phyloP scores from a whole-genome alignment of 2,797 vertebrate genomes.

The Paramormyrops hopkinsi region DNA sequence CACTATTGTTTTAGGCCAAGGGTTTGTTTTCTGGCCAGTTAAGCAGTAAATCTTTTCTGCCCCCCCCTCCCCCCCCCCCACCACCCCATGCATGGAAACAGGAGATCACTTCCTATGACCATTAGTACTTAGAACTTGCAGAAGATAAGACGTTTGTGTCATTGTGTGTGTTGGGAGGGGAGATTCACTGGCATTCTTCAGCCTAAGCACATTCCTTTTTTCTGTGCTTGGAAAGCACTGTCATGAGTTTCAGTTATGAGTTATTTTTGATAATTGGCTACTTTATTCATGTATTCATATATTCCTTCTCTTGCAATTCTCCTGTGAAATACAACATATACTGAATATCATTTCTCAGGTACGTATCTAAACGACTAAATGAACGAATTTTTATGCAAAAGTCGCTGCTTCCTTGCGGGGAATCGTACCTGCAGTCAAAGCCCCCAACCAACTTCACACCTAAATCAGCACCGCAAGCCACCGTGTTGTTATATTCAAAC shows the following conservation, averaged over 20 bases:
- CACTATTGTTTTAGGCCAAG: background rate
- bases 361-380: background rate
- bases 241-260: background rate
- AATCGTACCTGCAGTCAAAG: background rate
- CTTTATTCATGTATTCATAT: conserved; percentile 10
- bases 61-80: too few species aligned
- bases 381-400: background rate
- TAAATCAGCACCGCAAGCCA: conserved; percentile 47
- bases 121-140: background rate
- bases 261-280: conserved; percentile 11
- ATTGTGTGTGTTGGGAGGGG: background rate
- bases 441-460: conserved; percentile 34
- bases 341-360: conserved; percentile 10
- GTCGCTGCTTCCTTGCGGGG: background rate
- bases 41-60: background rate
- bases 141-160: background rate
- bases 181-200: background rate
- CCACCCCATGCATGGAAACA: background rate
- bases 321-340: conserved; percentile 1
- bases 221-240: background rate
- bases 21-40: background rate
- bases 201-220: background rate
- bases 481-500: conserved; percentile 34
- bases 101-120: background rate
- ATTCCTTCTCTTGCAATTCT: background rate